Base-by-base conservation (phyloP, 2,888 invertebrate genomes). In the Eilema caniola region DNA sequence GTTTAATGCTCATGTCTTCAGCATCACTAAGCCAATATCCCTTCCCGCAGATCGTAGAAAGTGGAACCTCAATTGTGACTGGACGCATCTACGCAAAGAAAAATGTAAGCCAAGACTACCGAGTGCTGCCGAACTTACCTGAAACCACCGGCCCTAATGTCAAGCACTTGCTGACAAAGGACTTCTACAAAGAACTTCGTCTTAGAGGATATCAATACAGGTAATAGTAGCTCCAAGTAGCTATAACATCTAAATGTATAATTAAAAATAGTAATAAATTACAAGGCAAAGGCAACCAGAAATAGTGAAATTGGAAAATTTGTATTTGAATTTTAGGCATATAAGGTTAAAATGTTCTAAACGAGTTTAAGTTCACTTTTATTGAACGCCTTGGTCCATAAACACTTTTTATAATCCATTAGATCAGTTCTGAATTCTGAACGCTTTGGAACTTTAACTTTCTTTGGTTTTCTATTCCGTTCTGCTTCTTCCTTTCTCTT, bases 161-260 rank as follows among this genome's bases (percentile, higher is more conserved):
- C 59, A 94, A 96, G 56, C 94, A 95, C 62, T 83, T 97, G 83
- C 91, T 96, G 0, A 95, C 95, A 3, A 96, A 96, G 78, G 97
- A 97, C 89, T 96, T 97, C 85, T 97, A 97, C 84, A 97, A 96
- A 78, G 97, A 97, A 85, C 89, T 98, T 62, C 94, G 96, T 76
- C 95, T 98, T 2, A 95, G 97, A 81, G 97, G 97, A 3, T 97
- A 97, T 84, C 97, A 96, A 77, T 96, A 96, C 85, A 90, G 94
- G 95, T 96, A 79, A 71, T n/a, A 47, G 47, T 56, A 28, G 12
- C 57, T 57, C 33, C 23, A n/a, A 23, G 33, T 37, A 37, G 12
- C 4, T 12, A 20, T 20, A 41, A 63, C 37, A 16, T 12, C 25
- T 16, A n/a, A n/a, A 37, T 47, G 24, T 11, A 37, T 33, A 20